A percentile compares a stretch with the other conserved stretches of the same genome.
These are phyloP conservation scores for Apodemia zela DNA, from an alignment of 2,888 invertebrate genomes.

Conservation along the genomic window DNA sequence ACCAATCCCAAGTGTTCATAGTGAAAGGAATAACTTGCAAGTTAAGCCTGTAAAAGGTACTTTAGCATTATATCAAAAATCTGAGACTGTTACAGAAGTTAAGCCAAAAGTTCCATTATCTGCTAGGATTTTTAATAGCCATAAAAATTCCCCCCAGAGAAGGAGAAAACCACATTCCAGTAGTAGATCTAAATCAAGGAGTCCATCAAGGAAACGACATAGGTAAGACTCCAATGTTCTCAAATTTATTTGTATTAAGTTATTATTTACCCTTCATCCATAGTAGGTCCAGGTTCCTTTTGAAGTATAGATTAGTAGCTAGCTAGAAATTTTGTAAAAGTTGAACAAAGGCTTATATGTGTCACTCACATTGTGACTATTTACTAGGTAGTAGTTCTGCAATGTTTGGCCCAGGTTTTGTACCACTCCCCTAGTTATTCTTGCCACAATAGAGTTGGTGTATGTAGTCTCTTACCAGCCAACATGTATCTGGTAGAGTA, in stretches of 20 bases:
- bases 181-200: constrained; percentile 66
- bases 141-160: constrained; percentile 59
- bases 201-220: constrained; percentile 72
- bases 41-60: constrained; percentile 82
- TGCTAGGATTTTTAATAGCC: constrained; percentile 44
- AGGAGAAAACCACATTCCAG: constrained; percentile 57
- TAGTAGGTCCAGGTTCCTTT: too few species aligned
- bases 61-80: constrained; percentile 81
- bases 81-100: constrained; percentile 49
- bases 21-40: constrained; percentile 85
- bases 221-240: constrained; percentile 46
- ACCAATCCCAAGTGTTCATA: constrained; percentile 93
- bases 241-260: background rate
- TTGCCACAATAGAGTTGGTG: too few species aligned
- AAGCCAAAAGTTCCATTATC: constrained; percentile 33
- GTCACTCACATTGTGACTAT: too few species aligned
- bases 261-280: background rate
- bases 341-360: too few species aligned
- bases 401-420: background rate
- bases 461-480: too few species aligned
- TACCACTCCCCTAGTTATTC: background rate
- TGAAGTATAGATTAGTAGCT: too few species aligned
- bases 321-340: too few species aligned
- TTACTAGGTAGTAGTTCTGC: background rate
- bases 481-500: too few species aligned